A percentile compares a stretch with the other conserved stretches of the same genome.
These are phyloP conservation scores for Rhagoletis zephyria DNA, from an alignment of 1,140 invertebrate genomes.

Conservation along the genomic window DNA sequence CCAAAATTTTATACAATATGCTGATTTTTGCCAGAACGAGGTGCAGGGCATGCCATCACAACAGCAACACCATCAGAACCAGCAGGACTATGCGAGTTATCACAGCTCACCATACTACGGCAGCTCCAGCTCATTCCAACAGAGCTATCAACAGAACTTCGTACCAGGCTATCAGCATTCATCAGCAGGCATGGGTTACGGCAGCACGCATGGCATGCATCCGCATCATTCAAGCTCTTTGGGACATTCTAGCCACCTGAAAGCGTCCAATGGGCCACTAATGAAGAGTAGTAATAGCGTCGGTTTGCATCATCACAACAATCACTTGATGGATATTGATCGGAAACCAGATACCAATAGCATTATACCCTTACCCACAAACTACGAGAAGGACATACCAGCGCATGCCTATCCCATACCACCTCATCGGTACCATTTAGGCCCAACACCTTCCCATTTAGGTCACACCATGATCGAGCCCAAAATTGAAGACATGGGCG, in stretches of 20 bases:
- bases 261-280: conserved; percentile 60
- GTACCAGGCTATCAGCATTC: conserved; percentile 69
- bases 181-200: conserved; percentile 59
- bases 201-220: conserved; percentile 60
- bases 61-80: conserved; percentile 63
- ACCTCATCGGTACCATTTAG: conserved; percentile 69
- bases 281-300: conserved; percentile 52
- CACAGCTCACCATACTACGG: conserved; percentile 68
- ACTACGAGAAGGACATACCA: conserved; percentile 73
- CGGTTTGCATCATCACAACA: conserved; percentile 61
- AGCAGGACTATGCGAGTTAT: conserved; percentile 69
- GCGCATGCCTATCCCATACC: conserved; percentile 72
- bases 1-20: conserved; percentile 73
- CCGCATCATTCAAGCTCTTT: conserved; percentile 57
- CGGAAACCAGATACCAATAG: conserved; percentile 69
- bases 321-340: conserved; percentile 66
- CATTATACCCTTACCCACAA: conserved; percentile 71
- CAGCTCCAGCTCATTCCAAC: conserved; percentile 65
- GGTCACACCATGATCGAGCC: conserved; percentile 67
- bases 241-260: conserved; percentile 37
- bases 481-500: conserved; percentile 69
- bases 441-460: conserved; percentile 60
- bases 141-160: conserved; percentile 71
- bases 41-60: conserved; percentile 62
- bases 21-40: conserved; percentile 72